Evolutionary conservation across 2,797 vertebrate genomes (phyloP), one percentile per base, ranked within the genome.

Genomic region (Borostomias antarcticus): DNA sequence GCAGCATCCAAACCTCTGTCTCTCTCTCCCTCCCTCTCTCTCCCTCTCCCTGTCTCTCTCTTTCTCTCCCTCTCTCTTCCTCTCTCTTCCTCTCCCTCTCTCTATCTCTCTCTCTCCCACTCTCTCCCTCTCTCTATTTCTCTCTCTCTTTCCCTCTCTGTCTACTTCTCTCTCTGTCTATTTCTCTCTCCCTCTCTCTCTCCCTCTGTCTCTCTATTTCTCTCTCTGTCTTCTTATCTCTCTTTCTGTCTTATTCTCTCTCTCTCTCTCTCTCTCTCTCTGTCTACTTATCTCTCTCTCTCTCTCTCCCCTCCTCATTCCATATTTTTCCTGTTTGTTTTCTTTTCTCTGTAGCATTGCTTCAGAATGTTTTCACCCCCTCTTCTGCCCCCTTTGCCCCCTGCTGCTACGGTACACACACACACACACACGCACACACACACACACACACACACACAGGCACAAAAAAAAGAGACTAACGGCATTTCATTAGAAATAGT

Each of bases 401-500:
- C 29, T 19, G 33, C 2, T 68, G 52, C 19, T 45, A 2, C 52
- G 48, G 25, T 21, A 26, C 23, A 30, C 23, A 32, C 50, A 37
- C 51, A 43, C 59, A 52, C 29, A 9, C 40, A 30, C 25, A 37
- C 57, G 19, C 48, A 40, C 68, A 40, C 68, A 28, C 37, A 25
- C 35, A 28, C 28, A 32, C 47, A 52, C 26, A 54, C 30, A 28
- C 30, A 21, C 43, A 62, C 33, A 58, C 29, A 29, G 45, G 43
- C 29, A 47, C 30, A 40, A 40, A 60, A n/a, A 29, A 37, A 60
- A 66, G 69, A 50, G 52, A 69, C 68, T 62, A 69, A 79, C 77
- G 66, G 73, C 80, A 74, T 83, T 78, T 77, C 77, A 77, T 83
- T 82, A 78, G 72, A 66, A 77, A 76, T 75, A 69, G 68, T 81